Evolutionary conservation across 2,888 invertebrate genomes (phyloP).

Genomic region (Morpho achilles): DNA sequence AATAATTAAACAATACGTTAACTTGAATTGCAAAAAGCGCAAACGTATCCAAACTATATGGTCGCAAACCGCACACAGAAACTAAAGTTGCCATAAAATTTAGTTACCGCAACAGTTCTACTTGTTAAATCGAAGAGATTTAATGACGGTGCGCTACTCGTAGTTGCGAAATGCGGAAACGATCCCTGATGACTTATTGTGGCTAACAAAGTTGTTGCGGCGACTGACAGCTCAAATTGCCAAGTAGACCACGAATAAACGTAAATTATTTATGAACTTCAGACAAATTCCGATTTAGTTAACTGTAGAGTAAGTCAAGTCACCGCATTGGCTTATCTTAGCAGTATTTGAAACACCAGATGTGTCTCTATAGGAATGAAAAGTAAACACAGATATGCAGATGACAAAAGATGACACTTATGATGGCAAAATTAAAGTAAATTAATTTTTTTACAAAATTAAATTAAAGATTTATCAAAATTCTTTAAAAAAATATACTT

Average conservation of each 20-base stretch:
- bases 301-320: constrained; percentile 9
- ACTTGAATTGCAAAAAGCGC: too few relatives aligned
- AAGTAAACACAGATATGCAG: constrained; percentile 6
- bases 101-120: too few relatives aligned
- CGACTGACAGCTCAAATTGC: background rate
- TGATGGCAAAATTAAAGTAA: too few relatives aligned
- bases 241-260: background rate
- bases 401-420: background rate
- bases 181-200: background rate
- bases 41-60: too few relatives aligned
- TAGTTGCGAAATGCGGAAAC: background rate
- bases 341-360: constrained; percentile 11
- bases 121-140: too few relatives aligned
- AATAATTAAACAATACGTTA: too few relatives aligned
- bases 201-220: constrained; percentile 1
- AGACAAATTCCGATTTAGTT: constrained; percentile 5
- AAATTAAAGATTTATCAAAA: too few relatives aligned
- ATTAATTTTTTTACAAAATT: too few relatives aligned
- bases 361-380: constrained; percentile 9
- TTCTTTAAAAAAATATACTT: too few relatives aligned
- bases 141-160: too few relatives aligned
- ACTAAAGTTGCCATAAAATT: too few relatives aligned
- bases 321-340: constrained; percentile 13
- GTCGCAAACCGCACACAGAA: too few relatives aligned
- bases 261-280: constrained; percentile 8